Conservation (phyloP, 2,888 invertebrate genomes). For the Eristalis arbustorum region DNA sequence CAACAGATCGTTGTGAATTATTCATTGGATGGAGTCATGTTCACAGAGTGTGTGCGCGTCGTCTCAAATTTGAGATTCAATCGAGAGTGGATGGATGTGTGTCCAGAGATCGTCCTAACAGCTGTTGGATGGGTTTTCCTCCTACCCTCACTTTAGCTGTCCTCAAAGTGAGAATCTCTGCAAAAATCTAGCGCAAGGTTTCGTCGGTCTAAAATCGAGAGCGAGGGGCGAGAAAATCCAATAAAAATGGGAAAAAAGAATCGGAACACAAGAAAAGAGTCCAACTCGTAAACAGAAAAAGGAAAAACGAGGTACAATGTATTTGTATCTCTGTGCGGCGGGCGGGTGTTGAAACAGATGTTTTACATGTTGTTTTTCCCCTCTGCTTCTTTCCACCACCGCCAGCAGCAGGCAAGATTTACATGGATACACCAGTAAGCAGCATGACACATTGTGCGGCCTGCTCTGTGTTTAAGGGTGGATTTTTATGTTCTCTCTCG, state of each 20-base stretch:
- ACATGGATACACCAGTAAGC: constrained; percentile 3
- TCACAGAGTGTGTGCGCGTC: too few relatives aligned
- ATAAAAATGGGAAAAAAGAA: constrained; percentile 20
- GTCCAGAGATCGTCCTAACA: not conserved
- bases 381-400: not conserved
- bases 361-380: not conserved
- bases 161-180: constrained; percentile 24
- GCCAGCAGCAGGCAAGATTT: not conserved
- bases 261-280: not conserved
- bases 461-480: constrained; percentile 2
- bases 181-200: constrained; percentile 52
- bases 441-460: constrained; percentile 47
- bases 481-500: not conserved
- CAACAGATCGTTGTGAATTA: not conserved
- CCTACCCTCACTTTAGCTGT: constrained; percentile 23
- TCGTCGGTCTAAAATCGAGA: not conserved
- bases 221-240: not conserved
- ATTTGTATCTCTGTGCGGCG: not conserved
- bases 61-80: not conserved
- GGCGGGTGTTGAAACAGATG: not conserved
- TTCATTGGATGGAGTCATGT: not conserved
- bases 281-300: not conserved
- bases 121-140: not conserved
- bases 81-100: not conserved
- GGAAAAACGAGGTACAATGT: not conserved